Percentiles rank a stretch among this genome's conserved stretches.
phyloP scores from a whole-genome alignment of 2,113 vertebrate genomes.

The Phalacrocorax pelagicus region DNA sequence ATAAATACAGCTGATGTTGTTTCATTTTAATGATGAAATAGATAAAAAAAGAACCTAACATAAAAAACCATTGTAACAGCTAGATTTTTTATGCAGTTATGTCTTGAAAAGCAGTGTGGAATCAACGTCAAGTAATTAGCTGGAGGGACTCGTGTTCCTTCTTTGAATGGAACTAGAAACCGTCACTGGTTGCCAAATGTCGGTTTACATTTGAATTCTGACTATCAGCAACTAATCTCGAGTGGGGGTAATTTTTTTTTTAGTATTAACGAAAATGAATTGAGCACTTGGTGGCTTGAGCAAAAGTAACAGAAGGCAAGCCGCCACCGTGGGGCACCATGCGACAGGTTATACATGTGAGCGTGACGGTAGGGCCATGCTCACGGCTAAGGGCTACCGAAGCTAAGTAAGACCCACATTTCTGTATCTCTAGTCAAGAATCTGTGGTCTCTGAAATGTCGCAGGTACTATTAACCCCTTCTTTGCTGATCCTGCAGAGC shows the following conservation, averaged over 20 bases:
- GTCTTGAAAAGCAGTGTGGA: background rate
- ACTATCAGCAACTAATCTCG: background rate
- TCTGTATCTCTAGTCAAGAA: background rate
- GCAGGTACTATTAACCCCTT: background rate
- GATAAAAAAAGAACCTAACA: background rate
- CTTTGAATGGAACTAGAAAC: background rate
- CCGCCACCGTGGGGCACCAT: constrained; percentile 59
- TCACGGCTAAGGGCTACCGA: background rate
- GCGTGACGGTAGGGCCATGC: fast-evolving
- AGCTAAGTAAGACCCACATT: background rate
- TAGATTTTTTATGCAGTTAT: background rate
- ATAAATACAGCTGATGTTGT: background rate
- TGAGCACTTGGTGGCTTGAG: background rate
- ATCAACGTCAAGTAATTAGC: background rate
- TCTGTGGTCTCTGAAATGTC: background rate
- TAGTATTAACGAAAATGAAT: background rate
- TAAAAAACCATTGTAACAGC: background rate
- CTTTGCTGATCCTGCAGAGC: background rate
- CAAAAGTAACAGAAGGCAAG: background rate
- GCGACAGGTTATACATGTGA: background rate
- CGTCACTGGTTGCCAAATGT: background rate
- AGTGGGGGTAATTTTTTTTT: background rate
- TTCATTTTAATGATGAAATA: background rate
- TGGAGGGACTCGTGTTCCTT: background rate
- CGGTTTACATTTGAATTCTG: background rate